These are phyloP conservation scores for Catharus minimus DNA, from an alignment of 2,113 vertebrate genomes.

Conservation along the genomic window DNA sequence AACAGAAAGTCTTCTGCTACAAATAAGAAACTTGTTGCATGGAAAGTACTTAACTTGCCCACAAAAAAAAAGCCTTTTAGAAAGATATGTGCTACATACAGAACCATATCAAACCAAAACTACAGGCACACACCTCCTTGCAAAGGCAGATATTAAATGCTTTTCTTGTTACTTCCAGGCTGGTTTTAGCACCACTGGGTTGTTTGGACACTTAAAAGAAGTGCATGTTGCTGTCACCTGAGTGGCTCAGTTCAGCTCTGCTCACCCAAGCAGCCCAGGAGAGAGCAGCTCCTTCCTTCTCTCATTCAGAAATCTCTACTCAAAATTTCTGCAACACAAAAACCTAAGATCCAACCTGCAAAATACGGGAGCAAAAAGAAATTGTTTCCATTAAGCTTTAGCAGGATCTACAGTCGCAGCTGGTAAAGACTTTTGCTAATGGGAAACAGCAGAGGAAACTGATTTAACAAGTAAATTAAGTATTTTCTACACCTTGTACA, in stretches of 20 bases:
- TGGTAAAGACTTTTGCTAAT: not conserved
- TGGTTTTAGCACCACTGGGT: not conserved
- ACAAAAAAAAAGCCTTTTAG: not conserved
- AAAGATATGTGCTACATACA: not conserved
- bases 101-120: rapidly evolving
- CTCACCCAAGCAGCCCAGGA: not conserved
- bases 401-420: not conserved
- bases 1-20: not conserved
- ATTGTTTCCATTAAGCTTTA: not conserved
- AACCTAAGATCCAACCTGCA: not conserved
- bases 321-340: not conserved
- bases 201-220: not conserved
- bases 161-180: not conserved
- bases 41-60: not conserved
- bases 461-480: constrained; percentile 33
- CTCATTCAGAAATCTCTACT: not conserved
- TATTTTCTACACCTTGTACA: constrained; percentile 1
- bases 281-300: not conserved
- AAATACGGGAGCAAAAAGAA: not conserved
- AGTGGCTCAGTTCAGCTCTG: not conserved
- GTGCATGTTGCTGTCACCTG: not conserved
- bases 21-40: not conserved
- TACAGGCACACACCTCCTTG: not conserved
- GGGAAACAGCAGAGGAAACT: not conserved
- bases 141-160: not conserved